Evolutionary conservation across 2,888 invertebrate genomes (phyloP).

Genomic region (Eilema griseolum): DNA sequence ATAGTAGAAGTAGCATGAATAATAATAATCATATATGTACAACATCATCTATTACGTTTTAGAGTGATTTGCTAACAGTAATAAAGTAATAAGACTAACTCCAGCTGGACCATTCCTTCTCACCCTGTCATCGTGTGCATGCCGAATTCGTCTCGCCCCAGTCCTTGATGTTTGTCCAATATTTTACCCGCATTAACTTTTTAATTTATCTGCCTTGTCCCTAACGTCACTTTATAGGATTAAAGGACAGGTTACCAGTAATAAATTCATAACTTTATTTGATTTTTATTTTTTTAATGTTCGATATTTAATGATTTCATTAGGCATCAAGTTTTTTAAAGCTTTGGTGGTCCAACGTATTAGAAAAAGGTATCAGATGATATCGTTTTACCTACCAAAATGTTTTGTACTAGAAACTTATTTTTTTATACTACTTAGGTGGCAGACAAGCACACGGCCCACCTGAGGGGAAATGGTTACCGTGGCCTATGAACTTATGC

Average conservation of each 20-base stretch:
- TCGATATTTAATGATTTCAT: slow-evolving; percentile 43
- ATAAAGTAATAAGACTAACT: slow-evolving; percentile 10
- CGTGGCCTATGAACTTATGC: too few relatives aligned
- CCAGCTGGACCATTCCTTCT: slow-evolving; percentile 39
- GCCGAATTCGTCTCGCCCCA: slow-evolving; percentile 62
- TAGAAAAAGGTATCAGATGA: background rate
- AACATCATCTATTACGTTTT: slow-evolving; percentile 4
- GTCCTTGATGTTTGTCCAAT: slow-evolving; percentile 60
- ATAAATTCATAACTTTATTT: slow-evolving; percentile 65
- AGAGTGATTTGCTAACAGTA: slow-evolving; percentile 12
- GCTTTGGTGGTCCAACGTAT: slow-evolving; percentile 36
- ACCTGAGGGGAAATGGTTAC: too few relatives aligned
- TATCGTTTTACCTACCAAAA: background rate
- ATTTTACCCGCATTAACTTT: slow-evolving; percentile 65
- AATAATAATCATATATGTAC: background rate
- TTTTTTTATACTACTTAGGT: too few relatives aligned
- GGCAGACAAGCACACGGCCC: too few relatives aligned
- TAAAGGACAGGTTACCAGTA: slow-evolving; percentile 53
- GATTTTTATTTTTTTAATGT: slow-evolving; percentile 51
- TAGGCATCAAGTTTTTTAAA: slow-evolving; percentile 25
- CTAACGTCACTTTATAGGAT: slow-evolving; percentile 56
- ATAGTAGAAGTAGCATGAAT: too few relatives aligned
- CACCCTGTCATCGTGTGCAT: slow-evolving; percentile 54
- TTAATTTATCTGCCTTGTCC: slow-evolving; percentile 59
- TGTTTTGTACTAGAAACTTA: too few relatives aligned